Conservation (phyloP, 2,113 vertebrate species). For the Rhineura floridana region DNA sequence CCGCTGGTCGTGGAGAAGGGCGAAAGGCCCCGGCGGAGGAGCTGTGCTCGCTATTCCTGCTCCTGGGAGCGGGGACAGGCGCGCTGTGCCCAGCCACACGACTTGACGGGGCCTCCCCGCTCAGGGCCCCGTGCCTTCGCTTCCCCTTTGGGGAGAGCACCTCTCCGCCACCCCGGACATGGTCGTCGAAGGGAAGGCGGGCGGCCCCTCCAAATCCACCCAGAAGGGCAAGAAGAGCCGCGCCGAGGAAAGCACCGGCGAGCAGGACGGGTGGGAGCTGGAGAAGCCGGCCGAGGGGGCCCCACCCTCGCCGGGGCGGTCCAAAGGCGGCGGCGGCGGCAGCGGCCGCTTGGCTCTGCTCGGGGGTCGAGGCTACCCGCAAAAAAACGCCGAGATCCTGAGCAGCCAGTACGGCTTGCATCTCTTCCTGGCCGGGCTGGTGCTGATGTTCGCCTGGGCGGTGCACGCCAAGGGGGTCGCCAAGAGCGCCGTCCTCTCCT, state of each 20-base stretch:
- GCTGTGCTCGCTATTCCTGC: background rate
- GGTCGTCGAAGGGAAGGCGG: background rate
- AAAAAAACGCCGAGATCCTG: conserved; percentile 89
- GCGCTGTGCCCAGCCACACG: background rate
- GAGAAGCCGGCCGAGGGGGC: background rate
- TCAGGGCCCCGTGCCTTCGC: no score
- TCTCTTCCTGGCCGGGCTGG: conserved; percentile 87
- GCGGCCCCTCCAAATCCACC: background rate
- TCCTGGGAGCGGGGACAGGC: background rate
- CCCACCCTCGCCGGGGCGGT: background rate
- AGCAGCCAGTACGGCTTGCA: conserved; percentile 96
- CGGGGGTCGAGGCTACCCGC: conserved; percentile 75
- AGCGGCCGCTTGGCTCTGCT: background rate
- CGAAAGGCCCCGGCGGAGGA: background rate
- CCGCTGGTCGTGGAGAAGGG: background rate
- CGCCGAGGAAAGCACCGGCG: background rate
- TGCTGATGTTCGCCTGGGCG: conserved; percentile 89
- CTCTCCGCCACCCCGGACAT: background rate
- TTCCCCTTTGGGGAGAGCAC: no score
- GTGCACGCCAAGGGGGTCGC: conserved; percentile 81
- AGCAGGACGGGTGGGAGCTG: background rate
- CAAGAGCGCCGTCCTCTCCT: conserved; percentile 85
- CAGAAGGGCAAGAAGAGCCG: accelerated
- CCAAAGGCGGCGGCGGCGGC: conserved; percentile 60
- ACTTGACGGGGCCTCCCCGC: background rate